These are phyloP conservation scores for Gulo gulo DNA, from an alignment of 2,113 vertebrate species.

Conservation along the genomic window DNA sequence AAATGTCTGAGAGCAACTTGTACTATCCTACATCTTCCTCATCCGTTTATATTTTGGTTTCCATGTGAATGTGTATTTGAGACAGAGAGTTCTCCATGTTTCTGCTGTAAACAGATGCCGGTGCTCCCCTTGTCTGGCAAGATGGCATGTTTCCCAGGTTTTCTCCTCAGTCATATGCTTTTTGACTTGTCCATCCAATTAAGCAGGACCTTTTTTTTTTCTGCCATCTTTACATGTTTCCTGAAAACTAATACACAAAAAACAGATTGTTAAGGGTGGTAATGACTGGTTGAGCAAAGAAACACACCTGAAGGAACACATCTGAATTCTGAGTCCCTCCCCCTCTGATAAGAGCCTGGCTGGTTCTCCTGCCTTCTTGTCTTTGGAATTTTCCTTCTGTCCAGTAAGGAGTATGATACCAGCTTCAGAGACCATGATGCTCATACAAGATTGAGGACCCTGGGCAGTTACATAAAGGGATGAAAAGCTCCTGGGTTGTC, in stretches of 20 bases:
- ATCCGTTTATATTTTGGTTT: not conserved
- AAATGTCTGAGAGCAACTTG: not conserved
- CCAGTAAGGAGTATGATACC: not conserved
- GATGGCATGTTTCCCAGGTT: not conserved
- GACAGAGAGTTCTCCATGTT: not conserved
- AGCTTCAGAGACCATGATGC: not conserved
- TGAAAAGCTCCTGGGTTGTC: not conserved
- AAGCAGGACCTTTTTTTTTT: not conserved
- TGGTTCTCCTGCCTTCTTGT: not conserved
- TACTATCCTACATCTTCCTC: not conserved
- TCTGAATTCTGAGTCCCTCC: not conserved
- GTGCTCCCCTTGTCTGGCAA: not conserved
- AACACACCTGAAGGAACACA: not conserved
- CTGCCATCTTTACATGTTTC: not conserved
- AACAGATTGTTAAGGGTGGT: not conserved
- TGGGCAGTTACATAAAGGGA: not conserved
- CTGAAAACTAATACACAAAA: not conserved
- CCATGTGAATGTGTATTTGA: not conserved
- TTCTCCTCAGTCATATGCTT: conserved; percentile 2
- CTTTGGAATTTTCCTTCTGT: not conserved
- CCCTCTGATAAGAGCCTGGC: not conserved
- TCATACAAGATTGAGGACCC: not conserved
- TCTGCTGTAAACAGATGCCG: not conserved
- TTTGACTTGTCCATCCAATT: not conserved
- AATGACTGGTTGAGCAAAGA: not conserved